Evolutionary conservation across 2,797 vertebrate species (phyloP), one percentile per base, ranked within the genome.

Genomic region (Philypnodon macrostomus): DNA sequence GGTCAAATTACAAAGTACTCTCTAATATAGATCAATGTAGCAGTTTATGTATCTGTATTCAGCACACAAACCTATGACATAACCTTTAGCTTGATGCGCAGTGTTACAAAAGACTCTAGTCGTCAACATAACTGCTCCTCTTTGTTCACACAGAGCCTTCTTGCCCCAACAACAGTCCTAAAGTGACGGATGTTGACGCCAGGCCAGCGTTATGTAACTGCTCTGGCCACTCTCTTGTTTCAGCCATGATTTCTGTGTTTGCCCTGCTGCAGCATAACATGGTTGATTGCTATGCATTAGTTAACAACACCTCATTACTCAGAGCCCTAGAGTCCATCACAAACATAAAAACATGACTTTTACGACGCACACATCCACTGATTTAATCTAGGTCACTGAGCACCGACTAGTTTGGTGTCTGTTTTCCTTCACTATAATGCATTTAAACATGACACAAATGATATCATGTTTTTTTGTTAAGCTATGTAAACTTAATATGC

Each of bases 321-420:
- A 53, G 37, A 64, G 44, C 54, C 45, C 57, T 1, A 10, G 45
- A 64, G 53, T 53, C 37, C 29, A 44, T 49, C 34, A 19, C 38
- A 54, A 69, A 65, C 61, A 71, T 24, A 29, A 72, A 73, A 67
- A 70, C 58, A 54, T 57, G 7, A 45, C 63, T 67, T 38, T 56
- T 57, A 50, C 37, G 23, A 29, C 29, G 31, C 15, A 58, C 45
- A 53, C 23, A 38, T 23, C 19, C 29, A 56, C 24, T 24, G 42
- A 21, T 56, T 37, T 33, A 61, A 84, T 79, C 35, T 80, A 67
- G 77, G 77, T 83, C 77, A 81, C 15, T 52, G 55, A 55, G 73
- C 49, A 35, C 47, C 37, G 48, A 42, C 60, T 31, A 48, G 41
- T 64, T 36, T 50, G 18, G 52, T 70, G 53, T 60, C 6, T 10